Base-by-base conservation (phyloP, 2,113 vertebrate species). In the Acrocephalus kingi region DNA sequence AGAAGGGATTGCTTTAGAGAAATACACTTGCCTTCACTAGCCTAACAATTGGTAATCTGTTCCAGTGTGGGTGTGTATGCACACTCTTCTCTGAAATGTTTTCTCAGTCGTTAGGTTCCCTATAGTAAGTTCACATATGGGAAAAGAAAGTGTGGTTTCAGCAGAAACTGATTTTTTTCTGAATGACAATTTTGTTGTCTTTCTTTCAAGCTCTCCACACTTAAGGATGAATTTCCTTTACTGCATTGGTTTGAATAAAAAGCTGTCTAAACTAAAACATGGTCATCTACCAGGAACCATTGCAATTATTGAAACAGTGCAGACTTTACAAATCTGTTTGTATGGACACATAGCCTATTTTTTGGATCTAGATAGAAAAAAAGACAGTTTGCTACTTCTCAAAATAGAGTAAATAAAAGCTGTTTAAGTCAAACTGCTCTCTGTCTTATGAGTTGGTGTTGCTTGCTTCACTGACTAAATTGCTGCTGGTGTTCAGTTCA, bases 41-140 rank as follows among this genome's bases (percentile, higher is more conserved):
- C 31, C 84, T 90, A 61, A 92, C 54, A 92, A 81, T 89, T 90
- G 67, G 52, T 94, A 94, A 87, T 92, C 51, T 94, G 39, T 97
- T 97, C 80, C 90, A 77, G 0, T 55, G 64, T 82, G 80, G 71
- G 56, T 77, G 66, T 74, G 55, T 89, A 24, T 79, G 45, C 23
- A 18, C 10, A 11, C 13, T 67, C 11, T 54, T 77, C 69, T 94
- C 82, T 78, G 80, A 74, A 92, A 83, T 94, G 79, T 80, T 94
- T 96, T 96, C 87, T 96, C 69, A 83, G 1, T 81, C 2, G 0
- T 94, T 82, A 94, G 66, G 55, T 81, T 93, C 59, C 24, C 73
- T 84, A 7, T 84, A 78, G 48, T 87, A 89, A 71, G 66, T 85
- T 51, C 37, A 52, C 56, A 93, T 59, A 49, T 76, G 85, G 69